Evolutionary conservation across 2,888 invertebrate species (phyloP).

Genomic region (Seira ritae): DNA sequence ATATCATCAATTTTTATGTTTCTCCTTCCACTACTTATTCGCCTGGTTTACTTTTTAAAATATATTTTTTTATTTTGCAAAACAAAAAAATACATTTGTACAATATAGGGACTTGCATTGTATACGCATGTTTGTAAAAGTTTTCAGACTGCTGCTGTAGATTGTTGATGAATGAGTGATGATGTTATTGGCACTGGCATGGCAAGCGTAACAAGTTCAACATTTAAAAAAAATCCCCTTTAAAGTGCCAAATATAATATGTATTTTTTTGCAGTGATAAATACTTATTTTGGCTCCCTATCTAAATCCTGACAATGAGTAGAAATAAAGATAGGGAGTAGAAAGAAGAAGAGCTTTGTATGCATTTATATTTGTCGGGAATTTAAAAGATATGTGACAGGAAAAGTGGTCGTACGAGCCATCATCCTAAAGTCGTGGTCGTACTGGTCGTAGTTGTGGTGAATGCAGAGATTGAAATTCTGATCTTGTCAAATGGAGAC

Average conservation of each 20-base stretch:
- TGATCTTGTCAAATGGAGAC: slow-evolving; percentile 52
- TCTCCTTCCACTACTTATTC: too few relatives aligned
- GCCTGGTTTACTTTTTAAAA: not conserved
- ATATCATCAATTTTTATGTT: not conserved
- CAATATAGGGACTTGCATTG: too few relatives aligned
- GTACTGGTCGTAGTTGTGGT: not conserved
- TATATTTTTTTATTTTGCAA: too few relatives aligned
- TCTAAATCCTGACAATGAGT: too few relatives aligned
- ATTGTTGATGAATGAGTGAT: not conserved
- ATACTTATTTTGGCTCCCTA: not conserved
- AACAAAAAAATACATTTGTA: too few relatives aligned
- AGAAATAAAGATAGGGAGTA: not conserved
- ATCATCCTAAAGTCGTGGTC: not conserved
- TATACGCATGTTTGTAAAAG: too few relatives aligned
- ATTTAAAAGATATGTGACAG: not conserved
- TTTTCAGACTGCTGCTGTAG: too few relatives aligned
- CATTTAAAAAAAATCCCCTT: too few relatives aligned
- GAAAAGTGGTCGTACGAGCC: not conserved
- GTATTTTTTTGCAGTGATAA: not conserved
- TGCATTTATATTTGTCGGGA: not conserved
- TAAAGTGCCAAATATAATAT: too few relatives aligned
- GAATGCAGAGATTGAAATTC: slow-evolving; percentile 14
- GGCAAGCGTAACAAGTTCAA: too few relatives aligned
- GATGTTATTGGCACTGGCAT: not conserved
- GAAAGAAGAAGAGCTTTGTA: not conserved